Conservation (phyloP, 2,797 vertebrate genomes). For the Sebastes variabilis region DNA sequence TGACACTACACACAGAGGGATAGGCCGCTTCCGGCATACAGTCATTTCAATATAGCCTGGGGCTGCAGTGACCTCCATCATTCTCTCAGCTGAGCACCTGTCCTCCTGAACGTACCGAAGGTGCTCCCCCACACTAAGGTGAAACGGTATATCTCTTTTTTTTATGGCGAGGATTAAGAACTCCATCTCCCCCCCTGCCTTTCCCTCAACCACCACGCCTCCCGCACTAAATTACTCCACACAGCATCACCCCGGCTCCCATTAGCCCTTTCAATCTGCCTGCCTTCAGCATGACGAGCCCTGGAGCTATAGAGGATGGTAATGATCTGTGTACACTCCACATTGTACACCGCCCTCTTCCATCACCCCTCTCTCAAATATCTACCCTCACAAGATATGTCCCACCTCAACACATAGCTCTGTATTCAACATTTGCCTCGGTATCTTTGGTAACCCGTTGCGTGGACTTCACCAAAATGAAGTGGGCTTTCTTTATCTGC, state of each 20-base stretch:
- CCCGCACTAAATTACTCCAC: conserved; percentile 78
- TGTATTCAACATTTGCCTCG: conserved; percentile 42
- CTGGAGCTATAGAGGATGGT: conserved; percentile 73
- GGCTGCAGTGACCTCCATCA: conserved; percentile 64
- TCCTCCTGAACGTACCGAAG: conserved; percentile 64
- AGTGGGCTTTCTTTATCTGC: conserved; percentile 59
- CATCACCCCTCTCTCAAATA: conserved; percentile 50
- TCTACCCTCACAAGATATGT: conserved; percentile 30
- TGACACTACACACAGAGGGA: conserved; percentile 40
- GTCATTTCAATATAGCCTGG: conserved; percentile 61
- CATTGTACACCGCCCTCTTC: conserved; percentile 20
- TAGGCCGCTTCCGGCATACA: conserved; percentile 37
- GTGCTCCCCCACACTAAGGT: conserved; percentile 61
- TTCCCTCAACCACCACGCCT: conserved; percentile 59
- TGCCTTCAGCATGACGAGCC: conserved; percentile 81
- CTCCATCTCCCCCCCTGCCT: conserved; percentile 34
- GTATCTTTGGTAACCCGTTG: conserved; percentile 54
- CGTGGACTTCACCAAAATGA: conserved; percentile 65
- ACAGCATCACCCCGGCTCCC: conserved; percentile 78
- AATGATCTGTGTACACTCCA: conserved; percentile 76
- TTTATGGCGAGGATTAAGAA: conserved; percentile 75
- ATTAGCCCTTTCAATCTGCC: conserved; percentile 81
- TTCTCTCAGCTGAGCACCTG: conserved; percentile 73
- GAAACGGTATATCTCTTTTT: conserved; percentile 63
- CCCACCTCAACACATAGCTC: conserved; percentile 30